Evolutionary conservation across 2,797 vertebrate genomes (phyloP).

Genomic region (Gobio occitaniae): DNA sequence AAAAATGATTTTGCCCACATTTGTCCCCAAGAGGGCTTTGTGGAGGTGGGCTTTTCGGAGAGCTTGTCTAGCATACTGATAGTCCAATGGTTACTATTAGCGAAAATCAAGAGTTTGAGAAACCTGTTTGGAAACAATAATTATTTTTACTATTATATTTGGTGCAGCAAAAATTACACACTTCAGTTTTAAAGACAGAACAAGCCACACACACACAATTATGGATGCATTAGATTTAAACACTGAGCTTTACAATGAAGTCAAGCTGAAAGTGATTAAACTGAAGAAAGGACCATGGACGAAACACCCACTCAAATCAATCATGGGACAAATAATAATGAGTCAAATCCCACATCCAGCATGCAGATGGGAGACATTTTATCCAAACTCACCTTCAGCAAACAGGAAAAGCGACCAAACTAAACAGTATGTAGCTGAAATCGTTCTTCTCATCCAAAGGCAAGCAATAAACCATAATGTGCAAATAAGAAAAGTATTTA

Average conservation of each 20-base stretch:
- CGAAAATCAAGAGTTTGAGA: neutral
- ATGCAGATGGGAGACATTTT: constrained; percentile 13
- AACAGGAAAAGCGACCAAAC: constrained; percentile 58
- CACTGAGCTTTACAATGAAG: neutral
- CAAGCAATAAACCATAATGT: constrained; percentile 67
- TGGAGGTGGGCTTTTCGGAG: neutral
- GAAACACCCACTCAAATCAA: neutral
- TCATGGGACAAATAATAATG: neutral
- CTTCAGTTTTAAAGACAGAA: constrained; percentile 24
- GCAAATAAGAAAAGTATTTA: constrained; percentile 60
- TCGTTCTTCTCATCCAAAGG: constrained; percentile 74
- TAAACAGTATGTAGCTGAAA: constrained; percentile 62
- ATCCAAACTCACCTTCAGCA: constrained; percentile 74
- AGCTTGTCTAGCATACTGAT: neutral
- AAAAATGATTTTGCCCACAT: too few species aligned
- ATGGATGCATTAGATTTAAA: constrained; percentile 13
- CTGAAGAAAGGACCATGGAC: neutral
- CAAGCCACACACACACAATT: neutral
- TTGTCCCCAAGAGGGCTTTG: too few species aligned
- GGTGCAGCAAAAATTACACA: constrained; percentile 1
- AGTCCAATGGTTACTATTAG: neutral
- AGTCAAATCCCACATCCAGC: neutral
- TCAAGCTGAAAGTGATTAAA: neutral
- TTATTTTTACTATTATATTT: neutral
- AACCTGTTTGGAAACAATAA: neutral